Evolutionary conservation across 1,140 invertebrate species (phyloP), one percentile per base, ranked within the genome.

Genomic region (Caerostris darwini): DNA sequence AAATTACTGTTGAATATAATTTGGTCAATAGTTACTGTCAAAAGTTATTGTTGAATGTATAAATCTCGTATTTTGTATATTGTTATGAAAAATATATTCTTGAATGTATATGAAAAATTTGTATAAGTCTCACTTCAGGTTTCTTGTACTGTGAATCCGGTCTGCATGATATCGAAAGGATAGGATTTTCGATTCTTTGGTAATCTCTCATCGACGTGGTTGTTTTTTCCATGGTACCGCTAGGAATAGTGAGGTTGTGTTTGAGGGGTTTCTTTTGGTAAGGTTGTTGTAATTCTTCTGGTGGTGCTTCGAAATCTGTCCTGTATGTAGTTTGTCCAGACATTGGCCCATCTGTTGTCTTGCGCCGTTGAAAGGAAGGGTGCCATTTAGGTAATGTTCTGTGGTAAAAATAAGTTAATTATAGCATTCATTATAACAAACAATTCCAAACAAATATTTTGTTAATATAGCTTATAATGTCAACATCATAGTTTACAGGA

Each of bases 301-400:
- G 85, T 61, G 92, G 92, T 3, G 92, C 10, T 50, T 88, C 85
- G 50, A 14, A 94, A n/a, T 88, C 92, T 3, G 69, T 94, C 19
- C 34, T 88, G 86, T 94, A 94, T 2, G 92, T 94, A 10, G 92
- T 94, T 8, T 81, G 54, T 3, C 69, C 69, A 7, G 10, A 12
- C 58, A 94, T 64, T 0, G 92, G 85, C 3, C 56, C 69, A 34
- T 34, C 19, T 2, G 56, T 56, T 61, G 12, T 4, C 17, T 59
- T 19, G 0, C 34, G 81, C 3, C 56, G 7, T n/a, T 54, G 69
- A 54, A 61, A 86, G 6, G 50, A 19, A 8, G 92, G 92, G 56
- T 94, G 92, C 92, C 92, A 94, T 53, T 77, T 54, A 14, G 92
- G 92, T 3, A 94, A 12, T 57, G 50, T 17, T 7, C 92, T 93